Conservation (phyloP, 2,113 vertebrate genomes). For the Corynorhinus townsendii region DNA sequence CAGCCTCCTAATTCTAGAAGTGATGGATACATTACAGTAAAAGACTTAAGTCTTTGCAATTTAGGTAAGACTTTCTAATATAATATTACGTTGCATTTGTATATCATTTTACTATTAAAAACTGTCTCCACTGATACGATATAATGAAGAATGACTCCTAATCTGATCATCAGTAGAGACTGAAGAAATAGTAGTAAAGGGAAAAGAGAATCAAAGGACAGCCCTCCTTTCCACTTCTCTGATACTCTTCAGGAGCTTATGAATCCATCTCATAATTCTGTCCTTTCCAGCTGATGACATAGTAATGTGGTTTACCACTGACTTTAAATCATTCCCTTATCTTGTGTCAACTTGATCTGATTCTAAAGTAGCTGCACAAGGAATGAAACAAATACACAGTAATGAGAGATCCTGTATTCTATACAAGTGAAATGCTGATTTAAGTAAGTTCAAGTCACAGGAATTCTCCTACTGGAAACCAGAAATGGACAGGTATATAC, state of each 20-base stretch:
- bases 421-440: rapidly evolving
- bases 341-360: rapidly evolving
- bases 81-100: rapidly evolving
- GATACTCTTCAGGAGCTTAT: rapidly evolving
- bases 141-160: not conserved
- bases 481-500: not conserved
- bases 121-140: not conserved
- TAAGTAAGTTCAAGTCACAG: rapidly evolving
- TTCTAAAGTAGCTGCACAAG: not conserved
- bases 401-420: rapidly evolving
- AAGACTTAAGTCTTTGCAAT: not conserved
- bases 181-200: not conserved
- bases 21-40: not conserved
- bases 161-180: not conserved
- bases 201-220: not conserved
- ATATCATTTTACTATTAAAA: not conserved
- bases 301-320: not conserved
- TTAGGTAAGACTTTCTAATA: not conserved
- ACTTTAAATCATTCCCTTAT: not conserved
- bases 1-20: not conserved
- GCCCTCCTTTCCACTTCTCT: not conserved
- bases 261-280: rapidly evolving
- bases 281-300: not conserved
- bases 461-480: not conserved
- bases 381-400: rapidly evolving